phyloP scores from a whole-genome alignment of 2,888 invertebrate genomes.

The Lordiphosa fenestrarum region DNA sequence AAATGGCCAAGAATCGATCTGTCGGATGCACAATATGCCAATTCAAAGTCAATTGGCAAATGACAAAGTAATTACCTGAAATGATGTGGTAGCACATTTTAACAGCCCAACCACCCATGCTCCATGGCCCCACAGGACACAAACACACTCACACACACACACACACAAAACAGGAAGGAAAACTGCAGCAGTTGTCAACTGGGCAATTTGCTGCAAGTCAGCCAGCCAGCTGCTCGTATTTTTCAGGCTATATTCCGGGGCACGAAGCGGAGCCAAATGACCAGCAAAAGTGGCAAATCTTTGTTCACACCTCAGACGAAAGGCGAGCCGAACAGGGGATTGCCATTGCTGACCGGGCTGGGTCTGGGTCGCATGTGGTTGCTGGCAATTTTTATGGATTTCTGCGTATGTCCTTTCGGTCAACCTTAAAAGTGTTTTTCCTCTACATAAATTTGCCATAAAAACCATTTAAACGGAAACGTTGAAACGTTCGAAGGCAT shows the following conservation, averaged over 20 bases:
- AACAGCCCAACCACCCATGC: conserved; percentile 11
- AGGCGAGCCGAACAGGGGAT: background rate
- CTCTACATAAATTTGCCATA: conserved; percentile 76
- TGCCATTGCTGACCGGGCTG: conserved; percentile 8
- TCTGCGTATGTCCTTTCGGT: conserved; percentile 67
- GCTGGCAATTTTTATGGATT: conserved; percentile 70
- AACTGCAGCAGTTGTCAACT: conserved; percentile 30
- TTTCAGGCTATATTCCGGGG: conserved; percentile 66
- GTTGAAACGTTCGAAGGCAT: conserved; percentile 66
- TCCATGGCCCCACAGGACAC: conserved; percentile 12
- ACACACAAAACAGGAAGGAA: conserved; percentile 15
- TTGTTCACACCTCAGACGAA: conserved; percentile 62
- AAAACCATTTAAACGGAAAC: conserved; percentile 75
- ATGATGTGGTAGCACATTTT: conserved; percentile 51
- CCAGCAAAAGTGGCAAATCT: conserved; percentile 73
- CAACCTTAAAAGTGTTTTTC: conserved; percentile 71
- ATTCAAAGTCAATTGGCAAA: conserved; percentile 61
- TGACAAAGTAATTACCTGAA: conserved; percentile 64
- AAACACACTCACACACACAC: conserved; percentile 20
- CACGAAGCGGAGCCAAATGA: conserved; percentile 49
- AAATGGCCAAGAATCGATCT: conserved; percentile 10
- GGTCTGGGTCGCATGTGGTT: conserved; percentile 55
- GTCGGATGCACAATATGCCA: conserved; percentile 32
- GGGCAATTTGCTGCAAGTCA: conserved; percentile 38
- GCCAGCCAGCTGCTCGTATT: conserved; percentile 55